Percentiles rank a stretch among this genome's conserved stretches.
Conservation (phyloP, 2,888 invertebrate genomes). For the Scaeva pyrastri region DNA sequence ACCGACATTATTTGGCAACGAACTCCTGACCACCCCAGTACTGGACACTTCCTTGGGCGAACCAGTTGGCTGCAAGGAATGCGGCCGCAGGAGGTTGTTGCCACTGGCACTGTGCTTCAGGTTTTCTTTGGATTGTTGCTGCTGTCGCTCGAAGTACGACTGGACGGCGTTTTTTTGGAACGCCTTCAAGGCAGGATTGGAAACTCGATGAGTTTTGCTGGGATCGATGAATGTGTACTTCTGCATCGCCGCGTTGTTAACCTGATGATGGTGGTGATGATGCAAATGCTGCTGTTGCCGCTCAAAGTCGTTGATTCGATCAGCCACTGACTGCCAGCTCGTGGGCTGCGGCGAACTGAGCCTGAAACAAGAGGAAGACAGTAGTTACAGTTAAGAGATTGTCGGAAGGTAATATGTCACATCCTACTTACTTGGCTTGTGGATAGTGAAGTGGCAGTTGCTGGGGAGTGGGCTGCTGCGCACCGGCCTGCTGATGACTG, state of each 20-base stretch:
- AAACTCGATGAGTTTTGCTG: constrained; percentile 89
- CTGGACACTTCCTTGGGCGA: constrained; percentile 76
- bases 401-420: constrained; percentile 32
- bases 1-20: constrained; percentile 81
- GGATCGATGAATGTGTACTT: constrained; percentile 90
- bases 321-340: constrained; percentile 87
- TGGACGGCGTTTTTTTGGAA: constrained; percentile 93
- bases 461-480: constrained; percentile 68
- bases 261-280: constrained; percentile 79
- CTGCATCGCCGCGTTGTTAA: constrained; percentile 78
- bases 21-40: constrained; percentile 80
- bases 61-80: constrained; percentile 79
- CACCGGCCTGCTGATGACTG: constrained; percentile 78
- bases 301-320: constrained; percentile 88
- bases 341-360: constrained; percentile 78
- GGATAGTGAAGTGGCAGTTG: constrained; percentile 66
- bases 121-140: constrained; percentile 84
- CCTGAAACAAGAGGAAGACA: constrained; percentile 48
- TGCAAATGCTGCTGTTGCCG: constrained; percentile 81
- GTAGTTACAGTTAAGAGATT: constrained; percentile 36
- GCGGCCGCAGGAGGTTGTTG: constrained; percentile 79
- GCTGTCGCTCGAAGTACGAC: constrained; percentile 89
- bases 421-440: constrained; percentile 72
- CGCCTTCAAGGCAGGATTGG: constrained; percentile 90
- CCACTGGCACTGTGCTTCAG: constrained; percentile 77